These are phyloP conservation scores for Bradypus variegatus DNA, from an alignment of 2,797 vertebrate species.

Conservation along the genomic window DNA sequence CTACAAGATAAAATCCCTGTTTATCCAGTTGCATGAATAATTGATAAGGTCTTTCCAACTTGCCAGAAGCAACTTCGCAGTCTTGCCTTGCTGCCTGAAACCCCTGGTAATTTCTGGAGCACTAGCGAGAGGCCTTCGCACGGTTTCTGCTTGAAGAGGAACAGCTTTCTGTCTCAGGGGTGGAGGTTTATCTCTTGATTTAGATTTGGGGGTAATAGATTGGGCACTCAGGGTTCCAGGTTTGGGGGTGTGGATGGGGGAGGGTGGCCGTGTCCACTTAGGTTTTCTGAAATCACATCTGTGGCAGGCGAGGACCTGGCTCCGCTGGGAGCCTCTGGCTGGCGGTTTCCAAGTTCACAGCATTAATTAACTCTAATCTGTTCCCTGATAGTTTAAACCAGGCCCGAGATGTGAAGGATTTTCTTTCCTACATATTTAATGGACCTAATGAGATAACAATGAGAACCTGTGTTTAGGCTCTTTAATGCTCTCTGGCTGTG, in stretches of 20 bases:
- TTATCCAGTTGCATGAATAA: constrained; percentile 51
- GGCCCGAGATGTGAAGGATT: constrained; percentile 24
- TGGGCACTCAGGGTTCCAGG: not conserved
- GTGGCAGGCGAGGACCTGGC: not conserved
- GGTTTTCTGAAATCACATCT: not conserved
- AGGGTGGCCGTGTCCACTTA: not conserved
- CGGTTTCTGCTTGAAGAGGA: not conserved
- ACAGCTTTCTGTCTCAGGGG: not conserved
- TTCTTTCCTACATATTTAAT: not conserved
- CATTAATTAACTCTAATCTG: constrained; percentile 40
- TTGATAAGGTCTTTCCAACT: constrained; percentile 41
- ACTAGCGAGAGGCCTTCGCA: not conserved
- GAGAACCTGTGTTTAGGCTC: constrained; percentile 50
- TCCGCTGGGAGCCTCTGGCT: not conserved
- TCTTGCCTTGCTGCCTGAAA: not conserved
- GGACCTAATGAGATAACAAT: constrained; percentile 52
- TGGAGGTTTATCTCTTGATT: constrained; percentile 12
- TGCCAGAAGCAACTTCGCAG: not conserved
- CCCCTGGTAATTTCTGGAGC: not conserved
- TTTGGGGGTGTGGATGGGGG: rapidly evolving
- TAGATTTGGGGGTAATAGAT: not conserved
- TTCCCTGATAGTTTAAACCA: constrained; percentile 41
- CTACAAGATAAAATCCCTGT: constrained; percentile 46
- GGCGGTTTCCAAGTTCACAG: not conserved
- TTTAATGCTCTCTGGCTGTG: constrained; percentile 2